Conservation (phyloP, 2,113 vertebrate species). For the Actinemys pallida region DNA sequence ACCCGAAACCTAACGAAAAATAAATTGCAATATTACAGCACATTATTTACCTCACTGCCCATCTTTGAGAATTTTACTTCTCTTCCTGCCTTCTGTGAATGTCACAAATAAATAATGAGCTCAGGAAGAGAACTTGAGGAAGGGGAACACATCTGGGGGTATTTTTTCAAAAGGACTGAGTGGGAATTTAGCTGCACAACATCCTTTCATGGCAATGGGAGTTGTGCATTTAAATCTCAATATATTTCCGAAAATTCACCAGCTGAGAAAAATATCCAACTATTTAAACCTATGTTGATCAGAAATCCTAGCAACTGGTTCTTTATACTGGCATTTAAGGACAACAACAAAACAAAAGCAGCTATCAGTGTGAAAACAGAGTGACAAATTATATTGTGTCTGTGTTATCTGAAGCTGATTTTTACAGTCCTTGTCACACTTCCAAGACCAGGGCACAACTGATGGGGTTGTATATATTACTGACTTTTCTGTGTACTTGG, state of each 20-base stretch:
- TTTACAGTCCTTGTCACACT: background rate
- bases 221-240: background rate
- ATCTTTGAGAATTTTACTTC: background rate
- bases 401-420: background rate
- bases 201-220: background rate
- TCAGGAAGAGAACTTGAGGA: background rate
- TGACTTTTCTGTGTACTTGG: background rate
- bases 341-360: accelerated
- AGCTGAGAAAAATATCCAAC: background rate
- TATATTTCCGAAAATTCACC: background rate
- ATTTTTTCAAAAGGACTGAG: accelerated
- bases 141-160: background rate
- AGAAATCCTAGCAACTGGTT: background rate
- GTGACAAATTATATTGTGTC: background rate
- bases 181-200: background rate
- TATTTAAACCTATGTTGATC: no score
- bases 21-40: background rate
- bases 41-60: background rate
- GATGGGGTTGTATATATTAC: background rate
- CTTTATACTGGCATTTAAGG: background rate
- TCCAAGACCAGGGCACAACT: background rate
- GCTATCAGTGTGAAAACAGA: background rate
- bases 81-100: background rate
- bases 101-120: background rate
- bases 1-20: background rate